Percentiles rank a stretch among this genome's conserved stretches.
phyloP scores from a whole-genome alignment of 2,888 invertebrate genomes.

The Drosophila helvetica region DNA sequence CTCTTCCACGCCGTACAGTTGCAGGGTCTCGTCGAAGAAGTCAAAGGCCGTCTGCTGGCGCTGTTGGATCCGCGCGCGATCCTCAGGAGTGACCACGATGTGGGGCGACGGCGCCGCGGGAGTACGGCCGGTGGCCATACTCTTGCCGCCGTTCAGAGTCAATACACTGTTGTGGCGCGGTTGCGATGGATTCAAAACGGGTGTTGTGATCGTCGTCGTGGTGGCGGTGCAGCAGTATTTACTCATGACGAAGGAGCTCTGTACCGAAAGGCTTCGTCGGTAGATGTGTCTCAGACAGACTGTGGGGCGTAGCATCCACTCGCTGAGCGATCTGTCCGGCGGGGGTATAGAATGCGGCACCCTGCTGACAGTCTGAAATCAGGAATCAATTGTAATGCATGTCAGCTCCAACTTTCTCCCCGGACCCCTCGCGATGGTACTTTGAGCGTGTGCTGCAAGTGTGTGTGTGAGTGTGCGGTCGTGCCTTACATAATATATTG shows the following conservation, averaged over 20 bases:
- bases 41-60: slow-evolving; percentile 41
- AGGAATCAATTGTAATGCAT: neutral
- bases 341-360: neutral
- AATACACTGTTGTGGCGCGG: slow-evolving; percentile 12
- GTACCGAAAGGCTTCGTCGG: neutral
- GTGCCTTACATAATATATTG: slow-evolving; percentile 22
- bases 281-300: neutral
- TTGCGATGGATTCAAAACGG: slow-evolving; percentile 7
- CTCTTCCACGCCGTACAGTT: slow-evolving; percentile 88
- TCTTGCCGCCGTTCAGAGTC: slow-evolving; percentile 5
- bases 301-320: neutral
- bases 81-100: slow-evolving; percentile 29
- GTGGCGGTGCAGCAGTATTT: slow-evolving; percentile 43
- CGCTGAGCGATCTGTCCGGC: neutral
- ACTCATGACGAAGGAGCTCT: neutral
- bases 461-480: slow-evolving; percentile 5
- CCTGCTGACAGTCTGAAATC: slow-evolving; percentile 1
- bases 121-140: neutral
- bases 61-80: slow-evolving; percentile 33
- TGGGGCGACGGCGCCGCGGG: neutral
- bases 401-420: slow-evolving; percentile 19
- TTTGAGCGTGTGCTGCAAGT: neutral
- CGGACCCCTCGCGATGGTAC: neutral
- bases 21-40: slow-evolving; percentile 87
- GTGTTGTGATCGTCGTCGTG: slow-evolving; percentile 42